Evolutionary conservation across 2,888 invertebrate genomes (phyloP), one percentile per base, ranked within the genome.

Genomic region (Carterocephalus palaemon): DNA sequence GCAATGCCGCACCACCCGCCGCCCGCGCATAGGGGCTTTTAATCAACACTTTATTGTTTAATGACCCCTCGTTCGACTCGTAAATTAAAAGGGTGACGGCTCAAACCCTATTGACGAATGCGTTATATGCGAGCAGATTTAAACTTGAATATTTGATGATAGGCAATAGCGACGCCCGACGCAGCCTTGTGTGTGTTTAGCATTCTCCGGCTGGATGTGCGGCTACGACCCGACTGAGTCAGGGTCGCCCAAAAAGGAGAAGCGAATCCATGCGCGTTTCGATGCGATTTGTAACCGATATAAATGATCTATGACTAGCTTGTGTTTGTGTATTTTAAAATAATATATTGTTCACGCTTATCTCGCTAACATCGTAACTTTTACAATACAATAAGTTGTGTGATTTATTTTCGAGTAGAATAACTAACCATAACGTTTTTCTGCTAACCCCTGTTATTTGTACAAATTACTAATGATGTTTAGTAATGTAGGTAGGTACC

Each of bases 31-130:
- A 79, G 82, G 86, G 86, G 86, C 86, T 85, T 85, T 86, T 86
- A 85, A 86, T 86, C 86, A 85, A 85, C 86, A 85, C 86, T 85
- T 84, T 85, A 85, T 86, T 86, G 86, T 86, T 86, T 86, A 86
- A 86, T 86, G 85, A 84, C 83, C 86, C 83, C 75, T 84, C 82
- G 81, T 70, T 75, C 75, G 69, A 75, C 62, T 78, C 77, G 61
- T 84, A 85, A 85, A 85, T 86, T 85, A 85, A 85, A 85, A 86
- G 86, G 86, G 86, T 84, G 86, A 84, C 80, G 80, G 81, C 64
- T 78, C 76, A 80, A 73, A 74, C 81, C 81, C 85, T 82, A 85
- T 85, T 78, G 84, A 84, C 75, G 80, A 67, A 75, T 78, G 75
- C 70, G 74, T 74, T 71, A 80, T 80, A 81, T 82, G 76, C 76